Conservation (phyloP, 2,797 vertebrate genomes). For the Chloroceryle inda region DNA sequence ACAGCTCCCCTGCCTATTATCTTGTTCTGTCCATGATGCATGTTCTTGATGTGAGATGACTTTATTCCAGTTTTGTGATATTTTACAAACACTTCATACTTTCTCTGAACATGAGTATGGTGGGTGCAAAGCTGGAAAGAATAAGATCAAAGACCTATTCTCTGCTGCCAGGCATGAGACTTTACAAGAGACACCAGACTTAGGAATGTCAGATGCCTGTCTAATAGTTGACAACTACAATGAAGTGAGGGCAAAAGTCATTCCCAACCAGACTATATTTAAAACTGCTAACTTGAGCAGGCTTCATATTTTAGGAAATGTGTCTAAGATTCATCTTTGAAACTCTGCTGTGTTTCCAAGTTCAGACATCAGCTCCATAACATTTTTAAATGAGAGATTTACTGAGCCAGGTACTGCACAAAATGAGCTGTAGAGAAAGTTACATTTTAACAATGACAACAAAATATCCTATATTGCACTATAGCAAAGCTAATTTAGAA, state of each 20-base stretch:
- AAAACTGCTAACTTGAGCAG: conserved; percentile 33
- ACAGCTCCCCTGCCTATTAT: background rate
- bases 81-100: background rate
- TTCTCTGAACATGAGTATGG: background rate
- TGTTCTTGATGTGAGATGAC: background rate
- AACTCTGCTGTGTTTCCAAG: background rate
- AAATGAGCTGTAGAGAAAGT: background rate
- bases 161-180: conserved; percentile 1
- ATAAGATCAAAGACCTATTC: background rate
- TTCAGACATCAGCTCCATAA: background rate
- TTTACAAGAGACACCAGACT: background rate
- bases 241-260: conserved; percentile 45
- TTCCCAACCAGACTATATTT: conserved; percentile 49
- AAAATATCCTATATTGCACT: background rate
- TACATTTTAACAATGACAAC: background rate
- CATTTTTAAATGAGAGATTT: background rate
- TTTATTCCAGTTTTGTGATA: background rate
- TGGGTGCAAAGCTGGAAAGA: background rate
- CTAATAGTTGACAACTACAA: conserved; percentile 57
- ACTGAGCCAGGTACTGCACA: background rate
- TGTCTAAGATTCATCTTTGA: conserved; percentile 16
- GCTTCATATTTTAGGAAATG: background rate
- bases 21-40: background rate
- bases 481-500: background rate
- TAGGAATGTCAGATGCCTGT: conserved; percentile 16